Conservation (phyloP, 2,113 vertebrate species). For the Hemicordylus capensis region DNA sequence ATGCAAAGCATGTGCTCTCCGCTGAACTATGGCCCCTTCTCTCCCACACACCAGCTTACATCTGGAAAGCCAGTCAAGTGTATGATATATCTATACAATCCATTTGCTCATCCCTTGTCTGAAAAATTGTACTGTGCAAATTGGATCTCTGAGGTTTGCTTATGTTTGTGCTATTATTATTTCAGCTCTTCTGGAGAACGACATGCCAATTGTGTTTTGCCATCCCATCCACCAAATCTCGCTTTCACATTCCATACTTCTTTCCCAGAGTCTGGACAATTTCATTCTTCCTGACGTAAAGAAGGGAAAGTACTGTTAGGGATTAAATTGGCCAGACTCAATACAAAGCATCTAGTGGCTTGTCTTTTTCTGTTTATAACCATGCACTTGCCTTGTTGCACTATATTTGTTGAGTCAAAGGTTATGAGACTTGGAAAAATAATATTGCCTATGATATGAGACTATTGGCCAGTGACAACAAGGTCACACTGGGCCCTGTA, state of each 20-base stretch:
- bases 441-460: not conserved
- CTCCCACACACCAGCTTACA: not conserved
- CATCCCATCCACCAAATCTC: conserved; percentile 4
- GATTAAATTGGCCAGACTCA: conserved; percentile 21
- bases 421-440: not conserved
- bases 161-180: not conserved
- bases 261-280: conserved; percentile 19
- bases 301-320: not conserved
- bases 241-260: conserved; percentile 18
- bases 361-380: conserved; percentile 14
- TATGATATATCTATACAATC: not conserved
- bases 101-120: not conserved
- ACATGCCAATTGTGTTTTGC: not conserved
- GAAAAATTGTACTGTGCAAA: not conserved
- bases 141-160: not conserved
- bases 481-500: not conserved
- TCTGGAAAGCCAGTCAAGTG: not conserved
- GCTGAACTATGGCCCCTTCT: not conserved
- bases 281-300: conserved; percentile 14
- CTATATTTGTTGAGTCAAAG: not conserved
- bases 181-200: not conserved
- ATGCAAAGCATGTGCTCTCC: too few species aligned
- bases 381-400: not conserved
- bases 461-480: not conserved
- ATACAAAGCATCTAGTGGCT: conserved; percentile 7